These are phyloP conservation scores for Callipepla californica DNA, from an alignment of 2,113 vertebrate species.

Conservation along the genomic window DNA sequence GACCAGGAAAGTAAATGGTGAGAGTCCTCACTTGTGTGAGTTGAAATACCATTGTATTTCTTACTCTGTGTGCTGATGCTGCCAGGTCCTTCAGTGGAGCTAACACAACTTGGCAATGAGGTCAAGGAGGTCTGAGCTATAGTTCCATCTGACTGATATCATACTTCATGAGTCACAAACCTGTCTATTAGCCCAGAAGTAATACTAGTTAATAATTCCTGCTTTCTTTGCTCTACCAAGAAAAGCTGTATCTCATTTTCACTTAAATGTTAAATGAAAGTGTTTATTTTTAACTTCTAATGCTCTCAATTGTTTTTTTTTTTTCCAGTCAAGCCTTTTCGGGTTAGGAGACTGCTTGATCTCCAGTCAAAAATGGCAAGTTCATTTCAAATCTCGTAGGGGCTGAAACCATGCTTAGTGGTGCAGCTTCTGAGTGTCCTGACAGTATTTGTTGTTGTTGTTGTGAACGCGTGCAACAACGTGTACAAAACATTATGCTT, in stretches of 20 bases:
- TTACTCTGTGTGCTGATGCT: neutral
- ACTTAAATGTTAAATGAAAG: neutral
- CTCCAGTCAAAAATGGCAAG: slow-evolving; percentile 91
- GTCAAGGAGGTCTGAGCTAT: neutral
- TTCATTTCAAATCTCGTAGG: neutral
- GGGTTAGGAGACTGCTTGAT: slow-evolving; percentile 89
- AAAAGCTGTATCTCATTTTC: neutral
- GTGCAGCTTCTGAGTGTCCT: neutral
- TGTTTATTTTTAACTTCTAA: neutral
- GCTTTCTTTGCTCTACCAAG: neutral
- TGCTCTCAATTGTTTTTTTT: slow-evolving; percentile 6
- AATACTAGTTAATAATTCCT: neutral
- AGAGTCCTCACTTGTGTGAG: slow-evolving; percentile 37
- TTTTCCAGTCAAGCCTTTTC: slow-evolving; percentile 88
- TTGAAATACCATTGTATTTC: neutral
- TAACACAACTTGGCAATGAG: neutral
- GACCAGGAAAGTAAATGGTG: slow-evolving; percentile 90
- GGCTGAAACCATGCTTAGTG: neutral
- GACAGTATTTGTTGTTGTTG: neutral
- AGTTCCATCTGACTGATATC: neutral
- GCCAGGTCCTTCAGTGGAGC: neutral
- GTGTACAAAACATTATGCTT: neutral
- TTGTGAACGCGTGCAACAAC: neutral
- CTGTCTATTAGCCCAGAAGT: neutral
- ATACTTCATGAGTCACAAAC: neutral